phyloP scores from a whole-genome alignment of 2,888 invertebrate species.

The Erebia ligea region DNA sequence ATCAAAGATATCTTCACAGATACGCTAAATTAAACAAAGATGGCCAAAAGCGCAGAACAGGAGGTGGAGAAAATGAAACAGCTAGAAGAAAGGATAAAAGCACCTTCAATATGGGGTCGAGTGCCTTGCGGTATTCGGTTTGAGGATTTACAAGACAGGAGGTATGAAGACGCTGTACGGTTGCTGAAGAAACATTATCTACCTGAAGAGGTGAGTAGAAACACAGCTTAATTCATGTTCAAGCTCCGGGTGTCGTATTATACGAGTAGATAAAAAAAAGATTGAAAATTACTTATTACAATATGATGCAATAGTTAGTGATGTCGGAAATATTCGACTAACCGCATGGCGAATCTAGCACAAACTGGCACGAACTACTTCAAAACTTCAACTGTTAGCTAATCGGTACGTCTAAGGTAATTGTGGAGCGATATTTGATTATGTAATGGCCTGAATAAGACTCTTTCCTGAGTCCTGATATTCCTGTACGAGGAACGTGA shows the following conservation, averaged over 20 bases:
- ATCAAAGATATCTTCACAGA: too few species aligned
- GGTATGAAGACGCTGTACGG: conserved; percentile 69
- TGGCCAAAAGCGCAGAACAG: conserved; percentile 64
- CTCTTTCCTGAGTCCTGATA: not conserved
- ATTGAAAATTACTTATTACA: not conserved
- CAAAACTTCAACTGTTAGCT: conserved; percentile 31
- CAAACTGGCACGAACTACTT: conserved; percentile 32
- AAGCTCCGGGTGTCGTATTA: too few species aligned
- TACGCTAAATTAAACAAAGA: conserved; percentile 39
- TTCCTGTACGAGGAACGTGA: not conserved
- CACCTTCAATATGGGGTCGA: conserved; percentile 75
- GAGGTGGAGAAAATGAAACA: conserved; percentile 70
- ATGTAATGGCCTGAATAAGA: conserved; percentile 1
- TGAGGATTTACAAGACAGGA: conserved; percentile 73
- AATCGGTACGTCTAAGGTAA: conserved; percentile 17
- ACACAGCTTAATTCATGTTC: too few species aligned
- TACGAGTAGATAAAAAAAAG: not conserved
- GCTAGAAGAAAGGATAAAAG: conserved; percentile 73
- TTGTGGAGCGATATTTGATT: conserved; percentile 1
- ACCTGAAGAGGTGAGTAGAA: conserved; percentile 61
- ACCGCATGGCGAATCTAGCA: conserved; percentile 27
- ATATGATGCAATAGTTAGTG: not conserved
- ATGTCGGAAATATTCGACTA: conserved; percentile 20
- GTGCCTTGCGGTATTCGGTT: conserved; percentile 69
- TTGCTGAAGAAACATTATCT: conserved; percentile 73